phyloP scores from a whole-genome alignment of 2,797 vertebrate species.

The Paratrypauchen microcephalus region DNA sequence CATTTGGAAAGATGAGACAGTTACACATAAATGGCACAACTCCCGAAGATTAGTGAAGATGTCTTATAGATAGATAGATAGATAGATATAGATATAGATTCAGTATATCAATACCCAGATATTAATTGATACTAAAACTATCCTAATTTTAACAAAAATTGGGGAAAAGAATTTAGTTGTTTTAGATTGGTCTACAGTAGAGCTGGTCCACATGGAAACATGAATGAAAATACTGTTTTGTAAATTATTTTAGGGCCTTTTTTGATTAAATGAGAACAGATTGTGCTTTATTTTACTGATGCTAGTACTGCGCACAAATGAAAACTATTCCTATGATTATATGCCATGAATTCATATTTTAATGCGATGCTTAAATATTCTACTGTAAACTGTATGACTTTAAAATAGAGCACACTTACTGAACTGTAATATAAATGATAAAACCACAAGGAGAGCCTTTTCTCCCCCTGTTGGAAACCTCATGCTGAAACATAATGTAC shows the following conservation, averaged over 20 bases:
- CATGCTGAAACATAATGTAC: conserved; percentile 33
- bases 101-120: too few species aligned
- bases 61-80: too few species aligned
- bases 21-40: background rate
- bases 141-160: background rate
- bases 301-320: background rate
- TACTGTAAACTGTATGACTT: conserved; percentile 19
- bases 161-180: too few species aligned
- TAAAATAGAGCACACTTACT: conserved; percentile 42
- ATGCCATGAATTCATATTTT: background rate
- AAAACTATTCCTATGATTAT: background rate
- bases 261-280: too few species aligned
- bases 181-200: too few species aligned
- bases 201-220: background rate
- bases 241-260: background rate
- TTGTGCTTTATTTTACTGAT: background rate
- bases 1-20: too few species aligned
- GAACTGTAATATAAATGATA: conserved; percentile 48
- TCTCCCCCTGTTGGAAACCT: conserved; percentile 46
- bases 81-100: too few species aligned
- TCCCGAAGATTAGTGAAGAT: background rate
- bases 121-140: too few species aligned
- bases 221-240: too few species aligned
- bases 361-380: background rate
- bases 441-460: conserved; percentile 48